Evolutionary conservation across 1,140 invertebrate species (phyloP).

Genomic region (Apis laboriosa): DNA sequence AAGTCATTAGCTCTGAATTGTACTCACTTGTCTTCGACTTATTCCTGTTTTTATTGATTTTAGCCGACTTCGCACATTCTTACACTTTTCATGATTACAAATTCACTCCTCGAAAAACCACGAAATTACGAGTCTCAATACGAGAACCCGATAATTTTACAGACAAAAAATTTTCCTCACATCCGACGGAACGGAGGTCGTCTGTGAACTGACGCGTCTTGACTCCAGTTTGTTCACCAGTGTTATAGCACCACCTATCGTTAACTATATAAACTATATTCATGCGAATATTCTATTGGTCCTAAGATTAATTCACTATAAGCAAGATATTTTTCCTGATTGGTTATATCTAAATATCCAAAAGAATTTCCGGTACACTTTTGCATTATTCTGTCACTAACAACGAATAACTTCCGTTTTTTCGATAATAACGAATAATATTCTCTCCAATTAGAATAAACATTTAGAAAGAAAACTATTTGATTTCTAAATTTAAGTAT

Average conservation of each 20-base stretch:
- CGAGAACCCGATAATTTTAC: conserved; percentile 27
- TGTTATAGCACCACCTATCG: conserved; percentile 30
- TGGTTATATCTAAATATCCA: background rate
- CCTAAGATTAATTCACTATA: background rate
- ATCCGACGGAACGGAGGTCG: conserved; percentile 56
- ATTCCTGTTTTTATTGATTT: conserved; percentile 16
- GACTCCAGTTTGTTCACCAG: background rate
- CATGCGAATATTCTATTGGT: background rate
- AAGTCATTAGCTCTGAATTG: conserved; percentile 12
- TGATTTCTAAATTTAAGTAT: background rate
- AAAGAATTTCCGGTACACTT: background rate
- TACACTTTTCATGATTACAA: conserved; percentile 60
- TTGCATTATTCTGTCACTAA: background rate
- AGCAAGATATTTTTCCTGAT: background rate
- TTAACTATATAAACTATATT: rapidly evolving
- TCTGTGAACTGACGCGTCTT: conserved; percentile 60
- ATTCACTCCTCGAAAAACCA: conserved; percentile 13
- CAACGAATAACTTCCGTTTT: conserved; percentile 1
- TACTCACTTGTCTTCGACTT: conserved; percentile 50
- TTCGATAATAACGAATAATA: background rate
- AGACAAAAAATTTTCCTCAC: conserved; percentile 38
- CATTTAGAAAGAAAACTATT: background rate
- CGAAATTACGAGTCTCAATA: conserved; percentile 8
- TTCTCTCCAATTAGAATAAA: background rate
- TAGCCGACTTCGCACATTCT: conserved; percentile 63